Evolutionary conservation across 30 jellyfish, hydroid and myxozoan genomes (phyloP), one percentile per base, ranked within the genome.

Genomic region (Turritopsis rubra): DNA sequence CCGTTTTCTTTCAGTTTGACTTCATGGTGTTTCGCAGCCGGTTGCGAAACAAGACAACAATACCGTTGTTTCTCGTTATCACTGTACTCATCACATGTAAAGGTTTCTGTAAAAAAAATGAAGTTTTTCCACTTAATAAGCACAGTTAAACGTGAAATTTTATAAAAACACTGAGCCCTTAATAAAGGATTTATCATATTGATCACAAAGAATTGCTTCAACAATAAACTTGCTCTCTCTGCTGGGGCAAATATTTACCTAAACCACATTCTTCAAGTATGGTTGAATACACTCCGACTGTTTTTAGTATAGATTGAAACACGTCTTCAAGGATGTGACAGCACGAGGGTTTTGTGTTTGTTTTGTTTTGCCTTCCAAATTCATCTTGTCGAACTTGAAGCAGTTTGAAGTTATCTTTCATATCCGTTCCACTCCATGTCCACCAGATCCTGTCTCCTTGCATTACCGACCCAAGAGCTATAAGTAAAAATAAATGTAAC

Each of bases 391-490:
- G 54, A 21, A 82, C 52, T 28, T 71, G 85, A 23, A 82, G 88
- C 29, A 82, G 66, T 28, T 28, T 23, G 25, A 82, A 82, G 28
- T 82, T 85, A 28, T 82, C 88, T 9, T 30, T 52, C 30, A 82
- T 52, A 28, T 82, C 88, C 13, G 71, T 29, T 20, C 88, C 88
- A 52, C 31, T 82, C 88, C 88, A 82, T 9, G 88, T 82, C 88
- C 88, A 82, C 88, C 88, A 82, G 18, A 82, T 82, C 8, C 88
- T 7, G 85, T 82, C 88, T 65, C 88, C 88, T 54, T 82, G 88
- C 23, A 28, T 82, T 29, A 82, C 88, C 3, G 88, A 82, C 66
- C 88, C 88, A 25, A 82, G 70, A 24, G 88, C 88, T 82, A 3
- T 26, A 82, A 84, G 25, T 9, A 41, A 41, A 41, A n/a, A n/a